A percentile compares a stretch with the other conserved stretches of the same genome.
phyloP scores from a whole-genome alignment of 2,888 invertebrate species.

The Parascotia fuliginaria region DNA sequence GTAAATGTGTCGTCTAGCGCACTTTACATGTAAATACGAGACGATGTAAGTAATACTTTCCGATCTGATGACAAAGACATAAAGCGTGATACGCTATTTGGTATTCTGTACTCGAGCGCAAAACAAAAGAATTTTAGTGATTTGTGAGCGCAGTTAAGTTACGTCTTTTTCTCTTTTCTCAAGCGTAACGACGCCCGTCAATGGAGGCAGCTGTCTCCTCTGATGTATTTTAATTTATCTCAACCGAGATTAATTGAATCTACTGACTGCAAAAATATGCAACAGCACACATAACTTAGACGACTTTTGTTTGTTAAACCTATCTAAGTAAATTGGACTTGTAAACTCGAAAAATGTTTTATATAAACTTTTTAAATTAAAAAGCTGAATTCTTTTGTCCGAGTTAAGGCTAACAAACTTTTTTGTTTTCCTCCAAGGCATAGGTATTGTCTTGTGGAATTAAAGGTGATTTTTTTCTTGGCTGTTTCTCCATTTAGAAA shows the following conservation, averaged over 20 bases:
- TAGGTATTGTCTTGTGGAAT: slow-evolving; percentile 33
- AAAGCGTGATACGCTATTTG: slow-evolving; percentile 13
- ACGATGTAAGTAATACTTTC: too few relatives aligned
- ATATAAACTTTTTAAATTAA: slow-evolving; percentile 51
- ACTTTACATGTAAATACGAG: slow-evolving; percentile 18
- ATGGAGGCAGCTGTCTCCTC: slow-evolving; percentile 33
- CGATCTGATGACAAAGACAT: slow-evolving; percentile 15
- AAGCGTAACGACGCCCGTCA: slow-evolving; percentile 34
- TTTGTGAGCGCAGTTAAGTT: slow-evolving; percentile 38
- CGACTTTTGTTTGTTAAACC: slow-evolving; percentile 29
- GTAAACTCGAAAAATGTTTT: slow-evolving; percentile 40
- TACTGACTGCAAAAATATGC: slow-evolving; percentile 30
- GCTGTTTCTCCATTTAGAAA: slow-evolving; percentile 20
- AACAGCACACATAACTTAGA: slow-evolving; percentile 17
- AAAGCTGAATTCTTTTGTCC: slow-evolving; percentile 48
- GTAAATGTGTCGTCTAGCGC: slow-evolving; percentile 9
- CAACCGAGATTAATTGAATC: slow-evolving; percentile 28
- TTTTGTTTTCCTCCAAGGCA: slow-evolving; percentile 33
- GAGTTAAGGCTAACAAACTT: slow-evolving; percentile 45
- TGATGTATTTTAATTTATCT: slow-evolving; percentile 41
- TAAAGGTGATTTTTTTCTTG: slow-evolving; percentile 27
- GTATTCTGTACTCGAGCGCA: slow-evolving; percentile 13
- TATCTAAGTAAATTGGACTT: slow-evolving; percentile 33
- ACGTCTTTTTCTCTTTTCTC: slow-evolving; percentile 36
- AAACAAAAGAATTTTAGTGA: slow-evolving; percentile 40